Conservation (phyloP, 2,888 invertebrate genomes). For the Chorisops tibialis region DNA sequence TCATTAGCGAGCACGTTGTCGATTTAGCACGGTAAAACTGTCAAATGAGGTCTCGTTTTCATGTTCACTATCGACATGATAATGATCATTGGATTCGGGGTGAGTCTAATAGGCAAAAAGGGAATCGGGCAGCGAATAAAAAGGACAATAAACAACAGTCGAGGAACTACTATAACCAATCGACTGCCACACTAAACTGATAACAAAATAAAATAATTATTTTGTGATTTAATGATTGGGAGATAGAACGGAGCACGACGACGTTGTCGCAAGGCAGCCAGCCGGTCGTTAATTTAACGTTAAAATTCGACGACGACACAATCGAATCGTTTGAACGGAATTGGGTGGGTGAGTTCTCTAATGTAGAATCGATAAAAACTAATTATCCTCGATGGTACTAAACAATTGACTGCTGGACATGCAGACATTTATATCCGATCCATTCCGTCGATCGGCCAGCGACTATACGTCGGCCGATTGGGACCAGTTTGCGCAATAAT, state of each 20-base stretch:
- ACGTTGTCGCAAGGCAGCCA: constrained; percentile 1
- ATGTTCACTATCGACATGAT: constrained; percentile 3
- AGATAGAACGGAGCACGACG: constrained; percentile 4
- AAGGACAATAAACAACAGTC: constrained; percentile 1
- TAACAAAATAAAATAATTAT: constrained; percentile 22
- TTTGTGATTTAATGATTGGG: constrained; percentile 27
- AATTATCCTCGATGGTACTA: constrained; percentile 19
- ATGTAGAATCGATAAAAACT: constrained; percentile 29
- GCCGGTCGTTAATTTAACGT: neutral
- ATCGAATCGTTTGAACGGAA: too few relatives aligned
- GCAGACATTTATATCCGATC: too few relatives aligned
- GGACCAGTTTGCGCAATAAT: too few relatives aligned
- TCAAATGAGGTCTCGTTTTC: constrained; percentile 6
- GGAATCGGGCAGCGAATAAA: neutral
- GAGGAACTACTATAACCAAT: constrained; percentile 4
- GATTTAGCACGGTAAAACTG: constrained; percentile 5
- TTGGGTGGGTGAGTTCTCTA: constrained; percentile 13
- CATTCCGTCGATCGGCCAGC: too few relatives aligned
- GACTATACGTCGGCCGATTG: too few relatives aligned
- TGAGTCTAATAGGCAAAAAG: neutral
- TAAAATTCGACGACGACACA: neutral
- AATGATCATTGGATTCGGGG: neutral
- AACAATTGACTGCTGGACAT: too few relatives aligned
- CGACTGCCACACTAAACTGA: constrained; percentile 15
- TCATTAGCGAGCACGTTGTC: neutral